These are phyloP conservation scores for Sepioteuthis lessoniana DNA, from an alignment of 2,888 invertebrate genomes.

Conservation along the genomic window DNA sequence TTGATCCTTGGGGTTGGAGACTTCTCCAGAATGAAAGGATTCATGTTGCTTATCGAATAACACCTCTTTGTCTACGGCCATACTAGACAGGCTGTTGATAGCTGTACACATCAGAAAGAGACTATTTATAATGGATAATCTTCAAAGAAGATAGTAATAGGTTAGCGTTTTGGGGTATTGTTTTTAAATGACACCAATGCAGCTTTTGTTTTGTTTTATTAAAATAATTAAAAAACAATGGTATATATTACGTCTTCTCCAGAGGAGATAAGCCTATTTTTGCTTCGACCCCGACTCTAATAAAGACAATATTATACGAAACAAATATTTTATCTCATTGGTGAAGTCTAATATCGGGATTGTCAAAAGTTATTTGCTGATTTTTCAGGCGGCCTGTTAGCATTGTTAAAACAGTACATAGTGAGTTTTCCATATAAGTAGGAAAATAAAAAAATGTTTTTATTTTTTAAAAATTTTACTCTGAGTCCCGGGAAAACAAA, in stretches of 20 bases:
- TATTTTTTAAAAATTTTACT: not conserved
- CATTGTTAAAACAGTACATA: not conserved
- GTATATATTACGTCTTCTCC: too few relatives aligned
- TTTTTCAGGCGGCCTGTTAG: not conserved
- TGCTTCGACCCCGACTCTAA: too few relatives aligned
- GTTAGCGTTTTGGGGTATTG: too few relatives aligned
- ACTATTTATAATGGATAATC: not conserved
- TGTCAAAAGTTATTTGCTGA: not conserved
- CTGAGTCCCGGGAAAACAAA: too few relatives aligned
- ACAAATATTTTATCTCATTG: not conserved
- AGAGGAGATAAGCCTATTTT: too few relatives aligned
- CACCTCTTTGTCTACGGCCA: not conserved
- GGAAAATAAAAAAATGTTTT: not conserved
- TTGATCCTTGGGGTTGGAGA: not conserved
- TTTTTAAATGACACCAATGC: too few relatives aligned
- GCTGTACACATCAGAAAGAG: not conserved
- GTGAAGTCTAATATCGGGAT: not conserved
- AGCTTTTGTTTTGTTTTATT: too few relatives aligned
- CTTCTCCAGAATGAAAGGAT: not conserved
- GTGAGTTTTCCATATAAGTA: not conserved
- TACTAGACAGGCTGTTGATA: not conserved
- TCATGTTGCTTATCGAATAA: not conserved
- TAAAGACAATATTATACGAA: too few relatives aligned
- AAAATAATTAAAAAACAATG: too few relatives aligned
- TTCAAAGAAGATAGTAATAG: too few relatives aligned